These are phyloP conservation scores for Ptyas mucosa DNA, from an alignment of 2,113 vertebrate genomes.

Conservation along the genomic window DNA sequence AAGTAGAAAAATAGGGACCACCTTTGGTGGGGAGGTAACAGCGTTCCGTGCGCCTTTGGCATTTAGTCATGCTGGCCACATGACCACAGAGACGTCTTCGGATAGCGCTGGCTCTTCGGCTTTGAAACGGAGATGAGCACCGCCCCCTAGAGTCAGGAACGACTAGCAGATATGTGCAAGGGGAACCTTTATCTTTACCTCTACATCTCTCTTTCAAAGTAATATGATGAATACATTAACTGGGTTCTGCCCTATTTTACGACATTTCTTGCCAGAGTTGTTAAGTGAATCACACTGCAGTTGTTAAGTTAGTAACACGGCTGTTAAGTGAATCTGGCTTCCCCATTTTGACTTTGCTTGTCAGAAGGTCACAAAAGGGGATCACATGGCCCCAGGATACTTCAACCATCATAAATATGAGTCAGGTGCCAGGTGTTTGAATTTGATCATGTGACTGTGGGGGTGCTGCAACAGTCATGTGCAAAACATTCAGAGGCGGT, in stretches of 20 bases:
- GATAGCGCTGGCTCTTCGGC: no score
- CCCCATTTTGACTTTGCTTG: neutral
- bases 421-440: neutral
- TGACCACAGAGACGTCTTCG: no score
- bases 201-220: neutral
- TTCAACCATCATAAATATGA: neutral
- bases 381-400: neutral
- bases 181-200: no score
- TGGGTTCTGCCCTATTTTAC: neutral
- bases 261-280: neutral
- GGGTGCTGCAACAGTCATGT: no score
- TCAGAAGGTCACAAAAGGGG: neutral
- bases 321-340: neutral
- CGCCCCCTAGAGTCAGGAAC: no score
- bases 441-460: neutral
- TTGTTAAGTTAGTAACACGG: neutral
- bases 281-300: neutral
- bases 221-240: neutral
- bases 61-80: no score
- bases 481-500: neutral
- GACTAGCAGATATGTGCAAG: no score
- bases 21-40: no score
- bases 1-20: no score
- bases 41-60: no score
- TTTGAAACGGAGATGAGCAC: no score